Evolutionary conservation across 2,113 vertebrate species (phyloP), one percentile per base, ranked within the genome.

Genomic region (Pachypanchax playfairii): DNA sequence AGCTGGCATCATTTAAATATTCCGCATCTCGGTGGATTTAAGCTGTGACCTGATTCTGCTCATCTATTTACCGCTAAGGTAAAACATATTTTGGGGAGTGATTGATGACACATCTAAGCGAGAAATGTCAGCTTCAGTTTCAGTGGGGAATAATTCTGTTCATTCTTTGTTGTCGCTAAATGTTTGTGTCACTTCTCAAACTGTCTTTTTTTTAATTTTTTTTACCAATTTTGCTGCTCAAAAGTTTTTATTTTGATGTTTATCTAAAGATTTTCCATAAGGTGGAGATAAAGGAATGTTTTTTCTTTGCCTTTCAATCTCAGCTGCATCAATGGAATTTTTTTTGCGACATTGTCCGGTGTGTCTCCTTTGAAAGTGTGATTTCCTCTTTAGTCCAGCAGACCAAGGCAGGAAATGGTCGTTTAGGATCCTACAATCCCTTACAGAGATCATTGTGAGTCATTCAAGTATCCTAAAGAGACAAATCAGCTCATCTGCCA

Each of bases 51-150:
- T 58, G 58, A 77, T 82, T 82, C 64, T 63, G 54, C 52, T 53
- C 31, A 50, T 50, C 53, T 50, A 25, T 48, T 77, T 50, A 18
- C 55, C 26, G 57, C 39, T n/a, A 9, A 44, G 70, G 75, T 75
- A 49, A 66, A 65, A 47, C 48, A 51, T 66, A 28, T 73, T 65
- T 70, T 67, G 47, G 26, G 41, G 28, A 44, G 52, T 71, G 77
- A 77, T 74, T 77, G 63, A 84, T 63, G 75, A 80, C 73, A 76
- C 66, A 62, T 84, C 63, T 57, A 53, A 73, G 60, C 33, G 50
- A 75, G 9, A 65, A 70, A 59, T 62, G 73, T 78, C 79, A 57
- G 53, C 49, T 60, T 47, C 58, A 50, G 63, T 46, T 59, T 73
- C 17, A 29, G 17, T 21, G 13, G 39, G n/a, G n/a, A 20, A 42